Evolutionary conservation across 2,113 vertebrate genomes (phyloP), one percentile per base, ranked within the genome.

Genomic region (Sinocyclocheilus maitianheensis): DNA sequence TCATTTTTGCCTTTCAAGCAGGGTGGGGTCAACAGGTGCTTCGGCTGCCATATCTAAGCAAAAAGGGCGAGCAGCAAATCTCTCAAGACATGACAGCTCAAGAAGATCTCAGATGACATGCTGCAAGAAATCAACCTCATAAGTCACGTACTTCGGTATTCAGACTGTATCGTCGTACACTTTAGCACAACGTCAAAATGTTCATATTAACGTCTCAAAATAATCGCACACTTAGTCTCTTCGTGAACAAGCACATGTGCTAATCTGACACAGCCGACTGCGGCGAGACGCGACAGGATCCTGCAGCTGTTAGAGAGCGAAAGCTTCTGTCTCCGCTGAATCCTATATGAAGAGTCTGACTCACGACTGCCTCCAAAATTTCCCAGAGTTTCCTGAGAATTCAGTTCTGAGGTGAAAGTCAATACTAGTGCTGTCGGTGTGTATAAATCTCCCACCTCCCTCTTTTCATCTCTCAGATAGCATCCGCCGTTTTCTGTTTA

Each of bases 261-360:
- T 63, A 46, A 80, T 82, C 24, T 65, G 80, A 82, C 79, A 67
- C 60, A n/a, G 43, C 79, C 62, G 62, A 81, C 40, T 81, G 62
- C 14, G 1, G 14, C 62, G 14, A 67, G 62, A 67, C 43, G 14
- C 4, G 62, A 81, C 43, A 67, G 62, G 24, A 65, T 82, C 37
- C 24, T 30, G 43, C 80, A 82, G 80, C 80, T 82, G 62, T 69
- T 82, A 24, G 5, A 3, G 22, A 51, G 76, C 4, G 53, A 71
- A 69, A 53, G 53, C 63, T 83, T 87, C 72, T 62, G 83, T 67
- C 26, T 88, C 78, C 58, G 6, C 9, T 2, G n/a, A 81, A 48
- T 48, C 79, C n/a, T 48, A 79, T 10, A 18, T 24, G 58, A 87
- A 87, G 72, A 37, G 40, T 81, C 78, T 80, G 67, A 84, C 75